Base-by-base conservation (phyloP, 2,797 vertebrate genomes). In the Chiloscyllium punctatum region DNA sequence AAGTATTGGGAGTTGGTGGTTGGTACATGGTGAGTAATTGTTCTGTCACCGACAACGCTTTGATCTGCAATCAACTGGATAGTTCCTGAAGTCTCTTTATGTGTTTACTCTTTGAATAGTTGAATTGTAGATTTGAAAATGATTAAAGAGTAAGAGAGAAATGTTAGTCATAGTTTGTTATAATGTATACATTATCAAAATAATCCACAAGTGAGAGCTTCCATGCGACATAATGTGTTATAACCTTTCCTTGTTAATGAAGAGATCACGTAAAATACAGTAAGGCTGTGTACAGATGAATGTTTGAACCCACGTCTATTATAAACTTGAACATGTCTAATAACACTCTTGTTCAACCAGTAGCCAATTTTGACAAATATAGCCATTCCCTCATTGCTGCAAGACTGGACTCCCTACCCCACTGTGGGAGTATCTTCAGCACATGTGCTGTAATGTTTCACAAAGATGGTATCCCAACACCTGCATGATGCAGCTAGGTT, bases 11-110 rank as follows among this genome's bases (percentile, higher is more conserved):
- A 92, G 53, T 92, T 66, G 21, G 90, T 69, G 66, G 62, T 69
- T 92, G n/a, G 62, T 68, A 92, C n/a, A 37, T 33, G n/a, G 42
- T 92, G 62, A 69, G 62, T 68, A 69, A 92, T 92, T 92, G 66
- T 68, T n/a, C 90, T 92, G 66, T 68, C 90, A 68, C n/a, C 42
- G 90, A n/a, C 37, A 42, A 23, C 25, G n/a, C 90, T 92, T 69
- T 42, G 62, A 92, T 21, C 30, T 92, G 62, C n/a, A 68, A 92
- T 92, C 90, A 92, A 25, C 30, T 90, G 87, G 53, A 53, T 90
- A 57, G 87, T 62, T 88, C 87, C 4, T 33, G 87, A 68, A 92
- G n/a, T 8, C 53, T 21, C 37, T 68, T 11, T 13, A 1, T 42
- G n/a, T 92, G 18, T 66, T 11, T 25, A 91, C 30, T 6, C 30